phyloP scores from a whole-genome alignment of 2,888 invertebrate species.

The Panopea generosa region DNA sequence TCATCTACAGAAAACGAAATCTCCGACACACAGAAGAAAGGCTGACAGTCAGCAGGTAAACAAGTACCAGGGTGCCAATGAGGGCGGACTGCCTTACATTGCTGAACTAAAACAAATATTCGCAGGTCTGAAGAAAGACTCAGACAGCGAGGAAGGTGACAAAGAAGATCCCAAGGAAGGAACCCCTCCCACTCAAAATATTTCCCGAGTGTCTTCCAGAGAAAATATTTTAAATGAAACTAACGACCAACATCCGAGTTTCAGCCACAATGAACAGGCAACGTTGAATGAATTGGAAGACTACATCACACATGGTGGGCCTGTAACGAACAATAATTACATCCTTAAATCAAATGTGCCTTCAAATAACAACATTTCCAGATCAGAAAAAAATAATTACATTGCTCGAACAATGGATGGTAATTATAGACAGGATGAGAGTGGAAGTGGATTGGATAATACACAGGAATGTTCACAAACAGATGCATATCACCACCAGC shows the following conservation, averaged over 20 bases:
- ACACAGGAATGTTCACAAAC: background rate
- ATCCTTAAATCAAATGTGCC: background rate
- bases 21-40: too few species aligned
- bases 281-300: slow-evolving; percentile 22
- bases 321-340: slow-evolving; percentile 2
- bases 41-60: too few species aligned
- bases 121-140: background rate
- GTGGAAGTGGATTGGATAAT: background rate
- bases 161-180: background rate
- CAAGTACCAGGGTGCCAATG: too few species aligned
- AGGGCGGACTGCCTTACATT: slow-evolving; percentile 7
- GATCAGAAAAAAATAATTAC: slow-evolving; percentile 10
- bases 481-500: background rate
- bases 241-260: background rate
- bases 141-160: background rate
- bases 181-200: background rate
- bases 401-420: slow-evolving; percentile 5
- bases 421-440: background rate
- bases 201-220: background rate
- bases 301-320: slow-evolving; percentile 22
- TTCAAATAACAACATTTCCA: background rate
- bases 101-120: slow-evolving; percentile 20
- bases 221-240: background rate
- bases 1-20: too few species aligned
- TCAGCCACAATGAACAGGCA: slow-evolving; percentile 14